Base-by-base conservation (phyloP, 2,888 invertebrate genomes). In the Drosophila fulvimacula region DNA sequence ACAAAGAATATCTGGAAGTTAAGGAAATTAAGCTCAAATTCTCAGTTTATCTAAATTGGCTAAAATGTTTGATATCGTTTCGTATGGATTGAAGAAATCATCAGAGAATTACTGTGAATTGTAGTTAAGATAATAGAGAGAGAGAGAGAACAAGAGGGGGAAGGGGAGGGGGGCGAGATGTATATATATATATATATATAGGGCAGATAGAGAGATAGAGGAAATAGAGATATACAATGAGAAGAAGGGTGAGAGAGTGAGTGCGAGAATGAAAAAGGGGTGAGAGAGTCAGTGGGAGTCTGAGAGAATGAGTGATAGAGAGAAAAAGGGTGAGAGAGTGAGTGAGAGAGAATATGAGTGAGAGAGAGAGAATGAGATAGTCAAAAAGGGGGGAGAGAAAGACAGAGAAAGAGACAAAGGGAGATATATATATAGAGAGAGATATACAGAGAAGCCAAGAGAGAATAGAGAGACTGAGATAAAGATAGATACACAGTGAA, bases 281-380 rank as follows among this genome's bases (percentile, higher is more conserved):
- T 9, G n/a, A n/a, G n/a, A 5, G 2, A 19, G 19, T 19, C 4
- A 41, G 11, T 9, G n/a, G n/a, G n/a, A n/a, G 0, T 24, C 24
- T 5, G 10, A 39, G 0, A 9, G 39, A 11, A 0, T 1, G 9
- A 10, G 4, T 11, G 3, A 10, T 1, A 4, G 1, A 39, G 0
- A 19, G 11, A 19, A 1, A 19, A 5, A 11, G 1, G 21, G 13
- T 13, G 19, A 1, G 13, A 42, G 13, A 0, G 13, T 6, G 6
- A 41, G 4, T 11, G 4, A 13, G 11, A 2, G 3, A 3, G 19
- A 41, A 2, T 0, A 5, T 19, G 11, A 39, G 17, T 1, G 5
- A 11, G 39, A 41, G 11, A 19, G 11, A 11, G 19, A 19, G 5
- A 17, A 11, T 17, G 39, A 41, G 4, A 19, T 3, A 10, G 7